Percentiles rank a stretch among this genome's conserved stretches.
phyloP scores from a whole-genome alignment of 2,113 vertebrate species.

The Etheostoma cragini region DNA sequence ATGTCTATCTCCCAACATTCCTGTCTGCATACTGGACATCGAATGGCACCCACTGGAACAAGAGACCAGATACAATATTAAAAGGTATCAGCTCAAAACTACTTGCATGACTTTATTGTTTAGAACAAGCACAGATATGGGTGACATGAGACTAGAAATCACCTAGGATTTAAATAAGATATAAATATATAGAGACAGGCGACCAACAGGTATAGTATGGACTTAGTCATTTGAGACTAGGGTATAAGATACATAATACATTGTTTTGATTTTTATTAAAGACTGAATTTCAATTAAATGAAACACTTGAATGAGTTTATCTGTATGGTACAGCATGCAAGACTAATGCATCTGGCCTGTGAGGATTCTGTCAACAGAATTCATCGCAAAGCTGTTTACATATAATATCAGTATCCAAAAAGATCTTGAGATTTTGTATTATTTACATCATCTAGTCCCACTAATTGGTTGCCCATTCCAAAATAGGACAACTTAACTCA shows the following conservation, averaged over 20 bases:
- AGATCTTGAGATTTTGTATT: background rate
- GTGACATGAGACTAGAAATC: background rate
- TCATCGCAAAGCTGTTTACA: background rate
- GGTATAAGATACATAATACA: background rate
- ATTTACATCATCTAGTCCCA: background rate
- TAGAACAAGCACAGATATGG: background rate
- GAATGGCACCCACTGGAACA: constrained; percentile 89
- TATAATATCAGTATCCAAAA: background rate
- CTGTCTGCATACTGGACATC: constrained; percentile 95
- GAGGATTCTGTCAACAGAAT: background rate
- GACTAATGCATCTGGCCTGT: background rate
- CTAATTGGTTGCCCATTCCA: background rate
- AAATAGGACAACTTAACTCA: too few relatives aligned
- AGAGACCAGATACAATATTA: constrained; percentile 19
- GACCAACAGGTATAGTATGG: too few relatives aligned
- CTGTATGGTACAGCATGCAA: background rate
- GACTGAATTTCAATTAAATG: background rate
- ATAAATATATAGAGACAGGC: background rate
- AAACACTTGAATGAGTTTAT: background rate
- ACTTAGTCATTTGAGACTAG: background rate
- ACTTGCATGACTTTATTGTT: background rate
- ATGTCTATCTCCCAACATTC: constrained; percentile 97
- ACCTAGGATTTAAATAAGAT: background rate
- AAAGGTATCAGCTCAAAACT: background rate
- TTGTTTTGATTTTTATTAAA: background rate